Conservation (phyloP, 2,888 invertebrate species). For the Subacronicta megacephala region DNA sequence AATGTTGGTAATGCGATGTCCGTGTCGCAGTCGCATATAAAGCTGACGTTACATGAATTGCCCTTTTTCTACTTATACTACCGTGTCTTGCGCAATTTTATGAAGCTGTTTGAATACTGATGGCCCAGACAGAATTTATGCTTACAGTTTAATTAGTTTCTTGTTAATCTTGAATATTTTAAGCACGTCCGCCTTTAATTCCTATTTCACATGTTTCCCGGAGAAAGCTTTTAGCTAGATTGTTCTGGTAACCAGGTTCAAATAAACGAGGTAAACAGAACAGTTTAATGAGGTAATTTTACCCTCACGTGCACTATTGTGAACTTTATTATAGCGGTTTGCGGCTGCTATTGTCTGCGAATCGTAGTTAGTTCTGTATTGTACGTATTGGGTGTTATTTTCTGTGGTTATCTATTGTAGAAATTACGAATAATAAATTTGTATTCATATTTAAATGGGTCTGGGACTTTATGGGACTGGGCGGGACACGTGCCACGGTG, state of each 20-base stretch:
- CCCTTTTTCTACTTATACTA: constrained; percentile 57
- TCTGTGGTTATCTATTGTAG: constrained; percentile 18
- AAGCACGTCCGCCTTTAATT: constrained; percentile 12
- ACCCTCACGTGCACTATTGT: constrained; percentile 29
- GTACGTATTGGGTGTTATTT: constrained; percentile 15
- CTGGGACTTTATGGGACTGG: too few relatives aligned
- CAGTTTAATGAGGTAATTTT: constrained; percentile 32
- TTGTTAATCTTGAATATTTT: constrained; percentile 28
- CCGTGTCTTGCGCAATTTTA: constrained; percentile 63
- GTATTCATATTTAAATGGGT: too few relatives aligned
- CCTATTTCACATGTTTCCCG: constrained; percentile 19
- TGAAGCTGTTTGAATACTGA: constrained; percentile 61
- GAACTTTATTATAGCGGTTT: constrained; percentile 30
- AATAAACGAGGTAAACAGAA: constrained; percentile 23
- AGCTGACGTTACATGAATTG: constrained; percentile 36
- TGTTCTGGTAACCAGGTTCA: constrained; percentile 20
- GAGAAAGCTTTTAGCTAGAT: constrained; percentile 36
- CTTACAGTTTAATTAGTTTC: constrained; percentile 60
- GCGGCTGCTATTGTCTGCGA: constrained; percentile 33
- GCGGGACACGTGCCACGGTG: too few relatives aligned
- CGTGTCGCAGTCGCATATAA: constrained; percentile 41
- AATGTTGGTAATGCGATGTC: constrained; percentile 31
- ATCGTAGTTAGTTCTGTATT: constrained; percentile 19
- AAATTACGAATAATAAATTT: neutral
- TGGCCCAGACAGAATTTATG: constrained; percentile 52